Percentiles rank a stretch among this genome's conserved stretches.
These are phyloP conservation scores for Heliothis peltigera DNA, from an alignment of 2,888 invertebrate species.

Conservation along the genomic window DNA sequence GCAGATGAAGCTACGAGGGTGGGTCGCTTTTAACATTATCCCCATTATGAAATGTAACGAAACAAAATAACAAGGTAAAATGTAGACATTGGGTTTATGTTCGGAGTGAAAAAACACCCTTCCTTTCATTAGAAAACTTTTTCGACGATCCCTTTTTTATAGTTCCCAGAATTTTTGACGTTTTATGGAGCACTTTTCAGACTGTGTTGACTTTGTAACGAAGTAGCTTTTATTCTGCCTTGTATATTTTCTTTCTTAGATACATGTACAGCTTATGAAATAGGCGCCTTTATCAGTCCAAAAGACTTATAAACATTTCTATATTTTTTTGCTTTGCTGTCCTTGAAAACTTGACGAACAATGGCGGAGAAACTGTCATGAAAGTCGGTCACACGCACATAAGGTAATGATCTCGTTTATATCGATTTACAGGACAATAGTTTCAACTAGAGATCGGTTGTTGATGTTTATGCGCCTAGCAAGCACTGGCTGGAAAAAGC, in stretches of 20 bases:
- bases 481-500: neutral
- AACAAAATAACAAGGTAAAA: neutral
- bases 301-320: neutral
- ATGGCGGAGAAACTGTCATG: conserved; percentile 39
- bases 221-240: neutral
- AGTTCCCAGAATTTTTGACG: conserved; percentile 3
- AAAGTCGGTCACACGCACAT: conserved; percentile 30
- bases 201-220: neutral
- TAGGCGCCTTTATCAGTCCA: neutral
- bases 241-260: neutral
- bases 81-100: conserved; percentile 9
- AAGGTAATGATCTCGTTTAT: conserved; percentile 17
- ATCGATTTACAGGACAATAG: conserved; percentile 31
- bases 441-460: neutral
- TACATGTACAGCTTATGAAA: neutral
- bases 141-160: conserved; percentile 27
- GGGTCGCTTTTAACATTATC: conserved; percentile 1
- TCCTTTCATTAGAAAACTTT: conserved; percentile 4
- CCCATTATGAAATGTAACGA: neutral
- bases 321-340: conserved; percentile 2
- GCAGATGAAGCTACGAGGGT: neutral
- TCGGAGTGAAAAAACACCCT: conserved; percentile 2
- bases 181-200: neutral
- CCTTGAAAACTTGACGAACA: conserved; percentile 26
- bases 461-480: neutral